Conservation (phyloP, 1,140 invertebrate genomes). For the Bombus balteatus region DNA sequence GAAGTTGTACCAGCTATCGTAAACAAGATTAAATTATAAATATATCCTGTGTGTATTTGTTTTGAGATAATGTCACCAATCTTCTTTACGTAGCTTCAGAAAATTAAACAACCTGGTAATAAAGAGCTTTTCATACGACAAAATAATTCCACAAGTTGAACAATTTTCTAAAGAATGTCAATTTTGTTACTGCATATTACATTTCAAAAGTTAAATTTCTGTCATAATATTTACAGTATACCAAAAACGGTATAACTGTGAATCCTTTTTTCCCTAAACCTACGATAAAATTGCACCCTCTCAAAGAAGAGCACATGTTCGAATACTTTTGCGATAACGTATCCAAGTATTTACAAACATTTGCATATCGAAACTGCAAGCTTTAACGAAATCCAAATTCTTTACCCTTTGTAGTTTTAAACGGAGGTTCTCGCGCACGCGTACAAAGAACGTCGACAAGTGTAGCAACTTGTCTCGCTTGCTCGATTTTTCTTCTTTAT, state of each 20-base stretch:
- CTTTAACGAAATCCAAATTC: neutral
- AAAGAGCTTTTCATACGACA: no score
- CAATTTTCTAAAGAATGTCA: no score
- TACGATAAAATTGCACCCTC: neutral
- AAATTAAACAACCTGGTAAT: no score
- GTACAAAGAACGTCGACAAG: neutral
- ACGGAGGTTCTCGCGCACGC: neutral
- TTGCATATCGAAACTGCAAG: neutral
- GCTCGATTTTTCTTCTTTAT: neutral
- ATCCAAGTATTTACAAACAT: neutral
- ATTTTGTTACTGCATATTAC: neutral
- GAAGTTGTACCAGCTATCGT: no score
- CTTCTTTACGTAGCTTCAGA: no score
- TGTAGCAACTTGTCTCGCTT: neutral
- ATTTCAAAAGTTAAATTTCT: neutral
- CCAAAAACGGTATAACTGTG: neutral
- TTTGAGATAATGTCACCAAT: no score
- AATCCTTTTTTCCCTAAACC: neutral
- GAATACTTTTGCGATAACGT: neutral
- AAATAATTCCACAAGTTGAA: no score
- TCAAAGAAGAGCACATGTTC: neutral
- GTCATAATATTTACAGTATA: neutral
- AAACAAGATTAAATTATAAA: no score
- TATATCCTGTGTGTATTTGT: no score
- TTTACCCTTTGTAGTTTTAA: neutral